phyloP scores from a whole-genome alignment of 1,140 invertebrate genomes.

The Drosophila baimaii region DNA sequence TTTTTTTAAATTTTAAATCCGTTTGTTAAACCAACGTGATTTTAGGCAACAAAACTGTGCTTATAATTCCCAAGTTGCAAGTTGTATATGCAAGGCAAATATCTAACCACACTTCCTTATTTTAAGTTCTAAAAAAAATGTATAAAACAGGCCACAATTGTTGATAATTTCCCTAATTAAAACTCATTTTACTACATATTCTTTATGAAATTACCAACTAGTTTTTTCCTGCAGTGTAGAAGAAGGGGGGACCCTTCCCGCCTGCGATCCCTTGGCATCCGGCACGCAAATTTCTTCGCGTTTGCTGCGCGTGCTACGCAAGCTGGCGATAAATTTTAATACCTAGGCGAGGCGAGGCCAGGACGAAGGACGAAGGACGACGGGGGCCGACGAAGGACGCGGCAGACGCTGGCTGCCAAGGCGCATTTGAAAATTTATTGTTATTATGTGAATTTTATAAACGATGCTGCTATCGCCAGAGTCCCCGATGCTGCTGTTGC shows the following conservation, averaged over 20 bases:
- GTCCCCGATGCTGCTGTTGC: slow-evolving; percentile 14
- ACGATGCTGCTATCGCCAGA: slow-evolving; percentile 62
- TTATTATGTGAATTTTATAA: slow-evolving; percentile 84
- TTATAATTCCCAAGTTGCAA: background rate
- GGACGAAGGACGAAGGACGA: slow-evolving; percentile 22
- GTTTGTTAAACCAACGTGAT: no score
- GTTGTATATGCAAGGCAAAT: background rate
- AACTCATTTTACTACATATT: background rate
- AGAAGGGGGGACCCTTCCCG: background rate
- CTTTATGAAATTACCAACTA: background rate
- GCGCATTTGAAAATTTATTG: slow-evolving; percentile 81
- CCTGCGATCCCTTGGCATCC: slow-evolving; percentile 17
- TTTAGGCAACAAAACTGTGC: no score
- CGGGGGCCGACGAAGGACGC: background rate
- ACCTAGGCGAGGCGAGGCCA: slow-evolving; percentile 54
- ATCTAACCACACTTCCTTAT: background rate
- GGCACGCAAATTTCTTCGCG: slow-evolving; percentile 75
- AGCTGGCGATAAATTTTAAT: slow-evolving; percentile 78
- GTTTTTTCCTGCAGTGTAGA: background rate
- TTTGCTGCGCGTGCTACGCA: slow-evolving; percentile 76
- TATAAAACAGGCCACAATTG: no score
- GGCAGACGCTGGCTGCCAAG: slow-evolving; percentile 48
- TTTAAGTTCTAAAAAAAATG: no score
- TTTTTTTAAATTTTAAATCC: no score
- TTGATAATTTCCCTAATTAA: background rate